Evolutionary conservation across 2,797 vertebrate species (phyloP).

Genomic region (Threskiornis aethiopicus): DNA sequence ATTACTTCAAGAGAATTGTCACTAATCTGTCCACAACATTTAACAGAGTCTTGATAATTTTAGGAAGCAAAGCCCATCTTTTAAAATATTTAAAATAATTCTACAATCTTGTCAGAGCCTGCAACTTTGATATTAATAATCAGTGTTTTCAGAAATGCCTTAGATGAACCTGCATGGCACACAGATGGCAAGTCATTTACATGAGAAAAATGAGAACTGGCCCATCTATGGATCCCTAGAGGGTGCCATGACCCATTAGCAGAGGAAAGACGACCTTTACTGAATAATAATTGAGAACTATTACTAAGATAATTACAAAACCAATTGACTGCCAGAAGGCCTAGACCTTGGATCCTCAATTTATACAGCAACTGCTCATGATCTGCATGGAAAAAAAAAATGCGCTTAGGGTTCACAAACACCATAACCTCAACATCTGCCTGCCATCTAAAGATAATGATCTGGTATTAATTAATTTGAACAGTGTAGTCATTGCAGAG

Average conservation of each 20-base stretch:
- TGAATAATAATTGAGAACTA: slow-evolving; percentile 78
- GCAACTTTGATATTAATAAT: slow-evolving; percentile 30
- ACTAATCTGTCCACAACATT: not conserved
- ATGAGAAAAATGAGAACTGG: slow-evolving; percentile 63
- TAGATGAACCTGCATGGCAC: slow-evolving; percentile 55
- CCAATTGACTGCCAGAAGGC: slow-evolving; percentile 68
- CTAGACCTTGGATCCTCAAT: slow-evolving; percentile 69
- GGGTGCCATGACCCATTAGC: slow-evolving; percentile 68
- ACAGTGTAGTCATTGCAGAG: slow-evolving; percentile 22
- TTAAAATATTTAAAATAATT: not conserved
- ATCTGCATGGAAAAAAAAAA: slow-evolving; percentile 62
- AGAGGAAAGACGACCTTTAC: slow-evolving; percentile 59
- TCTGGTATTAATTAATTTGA: slow-evolving; percentile 76
- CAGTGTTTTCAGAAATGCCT: slow-evolving; percentile 43
- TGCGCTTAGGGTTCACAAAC: slow-evolving; percentile 63
- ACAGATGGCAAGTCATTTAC: slow-evolving; percentile 73
- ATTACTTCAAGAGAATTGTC: not conserved
- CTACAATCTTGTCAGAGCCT: not conserved
- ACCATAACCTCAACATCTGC: slow-evolving; percentile 76
- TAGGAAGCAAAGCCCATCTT: not conserved
- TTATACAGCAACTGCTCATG: slow-evolving; percentile 65
- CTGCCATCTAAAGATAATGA: slow-evolving; percentile 71
- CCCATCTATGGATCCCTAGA: slow-evolving; percentile 41
- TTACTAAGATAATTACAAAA: slow-evolving; percentile 80
- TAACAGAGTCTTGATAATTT: not conserved